Evolutionary conservation across 2,113 vertebrate species (phyloP).

Genomic region (Cheirogaleus medius): DNA sequence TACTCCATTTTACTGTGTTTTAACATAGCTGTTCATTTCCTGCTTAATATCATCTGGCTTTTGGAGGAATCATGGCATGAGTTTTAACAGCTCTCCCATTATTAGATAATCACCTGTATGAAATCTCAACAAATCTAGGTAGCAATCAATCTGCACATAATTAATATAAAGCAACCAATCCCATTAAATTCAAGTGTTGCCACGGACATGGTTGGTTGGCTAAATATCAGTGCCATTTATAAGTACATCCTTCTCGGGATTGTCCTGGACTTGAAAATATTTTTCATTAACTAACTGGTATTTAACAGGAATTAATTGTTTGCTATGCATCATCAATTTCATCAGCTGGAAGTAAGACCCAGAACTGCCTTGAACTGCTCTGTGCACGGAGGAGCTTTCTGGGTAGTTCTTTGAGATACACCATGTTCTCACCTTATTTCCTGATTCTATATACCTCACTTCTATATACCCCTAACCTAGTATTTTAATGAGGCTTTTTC

Average conservation of each 20-base stretch:
- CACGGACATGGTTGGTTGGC: slow-evolving; percentile 52
- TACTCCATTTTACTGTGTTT: background rate
- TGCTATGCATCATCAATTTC: slow-evolving; percentile 52
- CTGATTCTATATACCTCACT: background rate
- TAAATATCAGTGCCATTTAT: slow-evolving; percentile 67
- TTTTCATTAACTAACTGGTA: slow-evolving; percentile 70
- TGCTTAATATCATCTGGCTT: background rate
- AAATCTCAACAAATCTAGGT: slow-evolving; percentile 62
- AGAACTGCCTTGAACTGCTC: background rate
- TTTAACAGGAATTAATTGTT: slow-evolving; percentile 75
- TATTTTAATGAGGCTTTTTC: slow-evolving; percentile 16
- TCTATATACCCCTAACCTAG: background rate
- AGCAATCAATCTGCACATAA: slow-evolving; percentile 60
- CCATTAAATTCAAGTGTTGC: slow-evolving; percentile 65
- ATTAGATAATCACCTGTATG: slow-evolving; percentile 52
- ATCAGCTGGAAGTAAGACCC: slow-evolving; percentile 3
- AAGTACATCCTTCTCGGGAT: slow-evolving; percentile 60
- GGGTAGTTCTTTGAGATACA: background rate
- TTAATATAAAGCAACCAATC: slow-evolving; percentile 63
- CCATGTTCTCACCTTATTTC: background rate
- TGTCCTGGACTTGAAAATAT: slow-evolving; percentile 62
- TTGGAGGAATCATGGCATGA: background rate
- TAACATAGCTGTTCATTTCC: slow-evolving; percentile 12
- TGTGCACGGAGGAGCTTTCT: background rate
- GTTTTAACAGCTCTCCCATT: slow-evolving; percentile 22